Conservation (phyloP, 2,888 invertebrate genomes). For the Netelia melanura region DNA sequence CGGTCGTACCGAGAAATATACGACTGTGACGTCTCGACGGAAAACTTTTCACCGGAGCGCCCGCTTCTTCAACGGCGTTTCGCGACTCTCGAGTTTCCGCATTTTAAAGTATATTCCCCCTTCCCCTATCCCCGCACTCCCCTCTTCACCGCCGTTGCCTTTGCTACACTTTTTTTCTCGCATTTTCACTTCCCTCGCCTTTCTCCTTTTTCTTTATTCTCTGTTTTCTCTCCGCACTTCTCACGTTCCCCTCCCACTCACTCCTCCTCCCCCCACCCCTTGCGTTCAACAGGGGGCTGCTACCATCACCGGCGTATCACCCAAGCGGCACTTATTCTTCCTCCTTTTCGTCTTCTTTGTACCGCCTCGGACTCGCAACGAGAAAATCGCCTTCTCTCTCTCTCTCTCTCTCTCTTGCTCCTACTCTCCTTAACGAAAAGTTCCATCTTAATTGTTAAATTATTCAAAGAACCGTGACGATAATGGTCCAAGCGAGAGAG, state of each 20-base stretch:
- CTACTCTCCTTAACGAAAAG: slow-evolving; percentile 70
- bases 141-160: slow-evolving; percentile 14
- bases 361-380: slow-evolving; percentile 48
- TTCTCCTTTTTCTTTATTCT: slow-evolving; percentile 20
- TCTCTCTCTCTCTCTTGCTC: slow-evolving; percentile 44
- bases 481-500: slow-evolving; percentile 70
- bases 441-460: slow-evolving; percentile 78
- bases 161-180: slow-evolving; percentile 62
- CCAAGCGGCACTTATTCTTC: slow-evolving; percentile 65
- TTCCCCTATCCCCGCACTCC: slow-evolving; percentile 32
- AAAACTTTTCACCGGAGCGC: slow-evolving; percentile 64
- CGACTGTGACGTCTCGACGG: slow-evolving; percentile 62
- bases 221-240: slow-evolving; percentile 29
- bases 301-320: slow-evolving; percentile 29
- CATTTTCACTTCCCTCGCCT: slow-evolving; percentile 58
- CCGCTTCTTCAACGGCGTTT: slow-evolving; percentile 53
- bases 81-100: slow-evolving; percentile 53
- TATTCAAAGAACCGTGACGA: slow-evolving; percentile 78
- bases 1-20: slow-evolving; percentile 65
- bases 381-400: slow-evolving; percentile 64
- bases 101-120: slow-evolving; percentile 68
- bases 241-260: not conserved
- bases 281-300: slow-evolving; percentile 24
- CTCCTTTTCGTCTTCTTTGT: slow-evolving; percentile 45
- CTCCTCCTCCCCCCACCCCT: slow-evolving; percentile 2